Base-by-base conservation (phyloP, 2,113 vertebrate genomes). In the Rhineura floridana region DNA sequence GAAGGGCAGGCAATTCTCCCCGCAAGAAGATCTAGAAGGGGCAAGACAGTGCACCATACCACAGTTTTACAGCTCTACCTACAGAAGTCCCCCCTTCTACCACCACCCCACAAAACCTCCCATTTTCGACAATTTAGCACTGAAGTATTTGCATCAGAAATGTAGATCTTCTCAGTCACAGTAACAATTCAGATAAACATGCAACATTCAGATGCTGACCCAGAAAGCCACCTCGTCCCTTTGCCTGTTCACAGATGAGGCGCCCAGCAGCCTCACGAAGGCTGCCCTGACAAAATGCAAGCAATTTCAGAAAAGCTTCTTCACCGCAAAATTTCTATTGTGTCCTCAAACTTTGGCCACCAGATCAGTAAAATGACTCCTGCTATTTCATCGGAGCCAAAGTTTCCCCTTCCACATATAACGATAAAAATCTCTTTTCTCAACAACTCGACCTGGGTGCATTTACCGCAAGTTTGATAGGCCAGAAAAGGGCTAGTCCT, bases 361-460 rank as follows among this genome's bases (percentile, higher is more conserved):
- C 5, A 11, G 23, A 5, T 44, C 69, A 70, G 1, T 0, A 0
- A 48, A 76, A 50, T 4, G 1, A 81, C 8, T 28, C 0, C 0
- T 33, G 46, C 7, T 75, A 0, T 0, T 6, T 86, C 89, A 84
- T 2, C 0, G 11, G 39, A 13, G 62, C 36, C 1, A 4, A n/a
- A 30, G 19, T n/a, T 36, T 63, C 62, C 67, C 30, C 0, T 44
- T 50, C 62, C 28, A 84, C 87, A 52, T 55, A n/a, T 23, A 36
- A 19, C 55, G 19, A 79, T 0, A 0, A 44, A 72, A 39, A 0
- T 19, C 3, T 13, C 81, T 81, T 80, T 81, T 1, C 50, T 30
- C n/a, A 3, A 4, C 21, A 50, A 1, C 28, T 0, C 9, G 70
- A 23, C 0, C 2, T 11, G 10, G 78, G 84, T 36, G 52, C 50